Conservation (phyloP, 2,888 invertebrate species). For the Phengaris alcon region DNA sequence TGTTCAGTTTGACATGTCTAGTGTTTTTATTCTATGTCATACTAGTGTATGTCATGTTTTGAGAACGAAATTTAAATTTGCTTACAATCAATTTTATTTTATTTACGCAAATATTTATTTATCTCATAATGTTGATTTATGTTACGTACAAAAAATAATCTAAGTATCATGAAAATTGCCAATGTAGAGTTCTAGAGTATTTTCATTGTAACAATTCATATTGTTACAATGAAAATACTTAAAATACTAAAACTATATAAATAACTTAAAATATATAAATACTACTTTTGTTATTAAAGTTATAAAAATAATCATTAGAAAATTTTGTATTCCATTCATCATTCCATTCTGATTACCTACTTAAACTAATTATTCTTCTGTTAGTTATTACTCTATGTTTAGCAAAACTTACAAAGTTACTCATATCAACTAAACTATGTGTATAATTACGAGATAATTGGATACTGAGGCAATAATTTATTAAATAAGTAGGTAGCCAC, state of each 20-base stretch:
- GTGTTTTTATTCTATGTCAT: slow-evolving; percentile 41
- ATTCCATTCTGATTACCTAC: not conserved
- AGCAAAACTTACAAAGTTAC: not conserved
- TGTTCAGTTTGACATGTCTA: slow-evolving; percentile 49
- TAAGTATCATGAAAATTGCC: not conserved
- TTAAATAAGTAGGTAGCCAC: not conserved
- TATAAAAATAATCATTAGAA: not conserved
- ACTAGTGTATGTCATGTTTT: slow-evolving; percentile 12
- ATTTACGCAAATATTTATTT: not conserved
- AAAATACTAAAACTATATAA: too few species aligned
- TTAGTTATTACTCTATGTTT: not conserved
- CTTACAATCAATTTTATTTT: not conserved
- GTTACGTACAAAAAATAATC: not conserved
- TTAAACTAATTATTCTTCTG: too few species aligned
- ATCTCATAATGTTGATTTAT: not conserved
- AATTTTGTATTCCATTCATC: not conserved
- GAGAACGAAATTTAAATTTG: slow-evolving; percentile 15
- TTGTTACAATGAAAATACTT: too few species aligned
- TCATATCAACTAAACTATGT: not conserved
- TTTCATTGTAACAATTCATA: too few species aligned
- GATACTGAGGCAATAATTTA: not conserved
- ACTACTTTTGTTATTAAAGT: too few species aligned
- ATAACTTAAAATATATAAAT: too few species aligned
- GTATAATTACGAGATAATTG: not conserved
- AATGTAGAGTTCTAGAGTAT: not conserved